Base-by-base conservation (phyloP, 2,113 vertebrate genomes). In the Stigmatopora nigra region DNA sequence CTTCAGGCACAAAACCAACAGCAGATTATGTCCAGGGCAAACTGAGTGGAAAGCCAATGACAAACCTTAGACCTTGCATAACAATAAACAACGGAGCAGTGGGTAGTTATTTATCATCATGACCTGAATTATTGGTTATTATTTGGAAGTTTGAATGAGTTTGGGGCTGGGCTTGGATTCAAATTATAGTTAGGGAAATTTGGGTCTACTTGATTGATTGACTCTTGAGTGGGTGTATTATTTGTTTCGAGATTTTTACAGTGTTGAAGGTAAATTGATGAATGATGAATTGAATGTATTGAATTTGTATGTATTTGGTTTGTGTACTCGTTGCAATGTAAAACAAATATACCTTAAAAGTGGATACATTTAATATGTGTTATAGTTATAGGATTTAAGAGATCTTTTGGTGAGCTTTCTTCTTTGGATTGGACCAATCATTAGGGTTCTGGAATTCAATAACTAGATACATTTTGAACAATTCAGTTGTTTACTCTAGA, bases 1-100 rank as follows among this genome's bases (percentile, higher is more conserved):
- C 86, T 78, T n/a, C 16, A 55, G 84, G 85, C 76, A 63, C 62
- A 78, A 77, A 88, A 89, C 79, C 85, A 82, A 84, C 73, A 84
- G 84, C 84, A 84, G 88, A 88, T 89, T 88, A 88, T 85, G 84
- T 88, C 85, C 86, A 71, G 81, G 82, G 75, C 78, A 81, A 13
- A 35, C 78, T 70, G 86, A 85, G 83, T 76, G 81, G 80, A 85
- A 89, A 87, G 72, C 84, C 82, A 80, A 89, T 78, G 82, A 87
- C 81, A 84, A 85, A 84, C 78, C 82, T 70, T 75, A 78, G 68
- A 68, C 49, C 68, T 70, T 53, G 61, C 78, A 69, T 82, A 82
- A 84, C 82, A 81, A 78, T 68, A 74, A 81, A 75, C 82, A 82
- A 75, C 74, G 71, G 77, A 69, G 77, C 71, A 75, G 78, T 60